Evolutionary conservation across 2,888 invertebrate species (phyloP), one percentile per base, ranked within the genome.

Genomic region (Nomada flava): DNA sequence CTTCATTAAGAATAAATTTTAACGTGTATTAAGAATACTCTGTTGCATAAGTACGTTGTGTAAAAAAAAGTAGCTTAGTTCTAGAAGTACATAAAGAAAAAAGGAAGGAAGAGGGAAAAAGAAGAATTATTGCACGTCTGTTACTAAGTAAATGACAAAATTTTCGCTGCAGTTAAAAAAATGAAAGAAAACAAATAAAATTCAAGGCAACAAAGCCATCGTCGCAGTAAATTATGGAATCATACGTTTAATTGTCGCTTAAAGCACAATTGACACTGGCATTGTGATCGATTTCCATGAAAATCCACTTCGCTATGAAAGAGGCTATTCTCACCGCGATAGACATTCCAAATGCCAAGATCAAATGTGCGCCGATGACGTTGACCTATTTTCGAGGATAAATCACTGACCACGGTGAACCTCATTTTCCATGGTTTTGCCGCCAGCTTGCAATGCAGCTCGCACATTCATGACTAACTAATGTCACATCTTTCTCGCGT

Each of bases 281-380:
- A 75, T 79, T 79, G 75, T 52, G 42, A 53, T 60, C 52, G 53
- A 68, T 78, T 76, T 75, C 55, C 68, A 69, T 69, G 23, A 68
- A 75, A 72, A 60, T 59, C 75, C 23, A 59, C 36, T 76, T 53
- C 53, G 47, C 23, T 71, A 50, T 36, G n/a, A 57, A 36, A 55
- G 64, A 69, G 52, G 50, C 47, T 69, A 55, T 59, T n/a, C 65
- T 81, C 67, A 29, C 57, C n/a, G 68, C 26, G 63, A 72, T 52
- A 79, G 63, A 64, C 74, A 71, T 71, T 74, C 71, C 65, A 86
- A 86, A 86, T 86, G 86, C 76, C 86, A 86, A 76, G 86, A 86
- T 83, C 74, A 76, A 79, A 78, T 76, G 78, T 44, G 50, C 68
- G 52, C 64, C 76, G 76, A 29, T 73, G 75, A 84, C 65, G 76